phyloP scores from a whole-genome alignment of 2,888 invertebrate species.

The Diplazon laetatorius region DNA sequence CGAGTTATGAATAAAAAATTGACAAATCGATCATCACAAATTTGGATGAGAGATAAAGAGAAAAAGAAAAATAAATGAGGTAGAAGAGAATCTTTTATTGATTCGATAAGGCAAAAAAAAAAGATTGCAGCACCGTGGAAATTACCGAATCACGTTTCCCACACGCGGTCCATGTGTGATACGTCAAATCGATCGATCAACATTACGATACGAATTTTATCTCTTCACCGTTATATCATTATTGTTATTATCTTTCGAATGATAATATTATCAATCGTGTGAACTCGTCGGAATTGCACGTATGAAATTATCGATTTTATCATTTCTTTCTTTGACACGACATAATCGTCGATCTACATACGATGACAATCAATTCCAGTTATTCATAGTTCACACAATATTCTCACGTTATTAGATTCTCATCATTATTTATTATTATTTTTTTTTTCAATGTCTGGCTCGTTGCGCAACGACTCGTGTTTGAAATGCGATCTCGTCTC shows the following conservation, averaged over 20 bases:
- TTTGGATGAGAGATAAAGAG: too few species aligned
- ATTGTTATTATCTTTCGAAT: conserved; percentile 14
- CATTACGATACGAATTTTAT: background rate
- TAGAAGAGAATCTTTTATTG: background rate
- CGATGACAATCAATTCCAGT: conserved; percentile 8
- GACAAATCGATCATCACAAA: too few species aligned
- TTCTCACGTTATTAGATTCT: conserved; percentile 3
- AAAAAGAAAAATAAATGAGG: too few species aligned
- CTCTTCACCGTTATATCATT: conserved; percentile 5
- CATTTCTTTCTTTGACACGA: background rate
- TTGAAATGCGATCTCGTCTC: too few species aligned
- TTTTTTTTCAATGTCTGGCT: too few species aligned
- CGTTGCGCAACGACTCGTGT: too few species aligned
- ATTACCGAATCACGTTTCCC: conserved; percentile 19
- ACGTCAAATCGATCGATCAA: background rate
- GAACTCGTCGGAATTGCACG: background rate
- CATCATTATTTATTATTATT: too few species aligned
- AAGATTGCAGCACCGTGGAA: conserved; percentile 1
- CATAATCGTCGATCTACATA: background rate
- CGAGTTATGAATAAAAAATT: too few species aligned
- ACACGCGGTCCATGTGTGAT: conserved; percentile 7
- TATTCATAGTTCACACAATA: conserved; percentile 28
- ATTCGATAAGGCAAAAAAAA: conserved; percentile 1
- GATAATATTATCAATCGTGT: background rate
- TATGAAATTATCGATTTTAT: too few species aligned